Evolutionary conservation across 2,888 invertebrate genomes (phyloP), one percentile per base, ranked within the genome.

Genomic region (Cephus pygmeus): DNA sequence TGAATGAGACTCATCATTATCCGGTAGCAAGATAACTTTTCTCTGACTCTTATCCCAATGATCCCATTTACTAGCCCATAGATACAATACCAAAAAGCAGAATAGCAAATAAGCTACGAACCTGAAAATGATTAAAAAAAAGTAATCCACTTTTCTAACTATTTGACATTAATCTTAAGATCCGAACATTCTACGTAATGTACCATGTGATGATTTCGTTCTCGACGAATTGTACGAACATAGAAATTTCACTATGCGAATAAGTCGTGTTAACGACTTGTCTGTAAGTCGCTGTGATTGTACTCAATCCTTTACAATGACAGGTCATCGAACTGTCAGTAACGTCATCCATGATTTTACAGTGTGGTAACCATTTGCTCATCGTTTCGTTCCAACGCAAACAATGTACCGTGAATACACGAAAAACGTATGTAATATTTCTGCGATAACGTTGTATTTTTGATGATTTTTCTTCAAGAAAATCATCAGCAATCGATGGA

Each of bases 281-380:
- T 31, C 73, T 73, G 68, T 75, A 75, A 12, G 75, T 34, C 31
- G 75, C 78, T 56, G 75, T 75, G 23, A 78, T 75, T n/a, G 78
- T 78, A 75, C 78, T 78, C 12, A 78, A 68, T 56, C 78, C 78
- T 34, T 75, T 35, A 40, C 78, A 78, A 68, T 56, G 75, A 35
- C 78, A 78, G 30, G 75, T 69, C 34, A 78, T 34, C 12, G 73
- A 75, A 11, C 23, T 68, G 68, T 76, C 78, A 34, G 78, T 78
- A 30, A 75, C 68, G 34, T 78, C 78, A 68, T 75, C 73, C 23
- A 73, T 6, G 71, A 78, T 75, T 36, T 15, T 71, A 68, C 78
- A 78, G 40, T 78, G 78, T 15, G 68, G 33, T 23, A 34, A 31
- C 78, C 78, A 78, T 35, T 30, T 40, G 12, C 12, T 33, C 30